These are phyloP conservation scores for Ranitomeya variabilis DNA, from an alignment of 2,113 vertebrate species.

Conservation along the genomic window DNA sequence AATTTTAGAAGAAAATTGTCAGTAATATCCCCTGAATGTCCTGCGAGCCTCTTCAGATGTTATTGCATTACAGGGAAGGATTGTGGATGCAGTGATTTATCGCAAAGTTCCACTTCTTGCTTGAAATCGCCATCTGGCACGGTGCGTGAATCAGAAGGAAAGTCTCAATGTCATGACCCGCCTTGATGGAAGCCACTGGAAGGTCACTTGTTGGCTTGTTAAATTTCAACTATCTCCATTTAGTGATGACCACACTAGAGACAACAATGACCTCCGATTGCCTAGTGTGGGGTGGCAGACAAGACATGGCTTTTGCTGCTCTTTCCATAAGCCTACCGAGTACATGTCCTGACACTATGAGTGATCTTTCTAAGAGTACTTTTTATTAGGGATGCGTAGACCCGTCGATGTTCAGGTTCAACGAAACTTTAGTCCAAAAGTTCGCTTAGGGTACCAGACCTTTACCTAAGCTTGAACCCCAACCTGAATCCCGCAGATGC, in stretches of 20 bases:
- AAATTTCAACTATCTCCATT: background rate
- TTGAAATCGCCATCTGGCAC: background rate
- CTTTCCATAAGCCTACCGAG: too few relatives aligned
- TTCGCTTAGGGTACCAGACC: too few relatives aligned
- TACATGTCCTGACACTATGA: too few relatives aligned
- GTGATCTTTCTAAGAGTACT: too few relatives aligned
- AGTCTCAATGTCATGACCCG: background rate
- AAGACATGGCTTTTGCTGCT: too few relatives aligned
- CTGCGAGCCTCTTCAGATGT: slow-evolving; percentile 21
- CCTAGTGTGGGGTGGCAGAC: background rate
- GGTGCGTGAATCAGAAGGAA: background rate
- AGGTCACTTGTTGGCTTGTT: background rate
- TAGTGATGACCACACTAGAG: background rate
- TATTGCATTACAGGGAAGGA: background rate
- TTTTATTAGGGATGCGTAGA: too few relatives aligned
- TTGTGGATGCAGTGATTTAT: background rate
- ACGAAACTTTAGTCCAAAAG: too few relatives aligned
- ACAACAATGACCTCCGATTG: background rate
- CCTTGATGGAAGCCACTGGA: background rate
- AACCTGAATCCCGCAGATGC: too few relatives aligned
- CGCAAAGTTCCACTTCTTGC: background rate
- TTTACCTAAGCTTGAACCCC: too few relatives aligned
- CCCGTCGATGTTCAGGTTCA: too few relatives aligned
- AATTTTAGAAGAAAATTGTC: slow-evolving; percentile 31
- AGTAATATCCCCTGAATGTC: slow-evolving; percentile 11